These are phyloP conservation scores for Smutsia temminckii DNA, from an alignment of 2,797 vertebrate species.

Conservation along the genomic window DNA sequence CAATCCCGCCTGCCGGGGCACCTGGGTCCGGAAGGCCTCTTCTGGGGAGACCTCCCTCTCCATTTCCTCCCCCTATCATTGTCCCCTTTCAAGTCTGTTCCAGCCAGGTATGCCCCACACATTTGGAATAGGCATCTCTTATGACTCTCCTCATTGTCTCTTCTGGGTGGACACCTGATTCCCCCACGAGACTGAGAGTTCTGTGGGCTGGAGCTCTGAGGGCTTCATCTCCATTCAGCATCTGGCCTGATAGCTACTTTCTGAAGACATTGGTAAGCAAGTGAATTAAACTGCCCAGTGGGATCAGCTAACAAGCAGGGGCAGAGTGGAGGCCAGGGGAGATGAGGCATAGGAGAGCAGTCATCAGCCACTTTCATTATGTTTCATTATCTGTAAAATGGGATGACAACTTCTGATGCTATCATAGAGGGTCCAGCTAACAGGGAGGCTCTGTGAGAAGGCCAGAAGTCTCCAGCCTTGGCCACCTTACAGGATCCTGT, in stretches of 20 bases:
- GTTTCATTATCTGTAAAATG: background rate
- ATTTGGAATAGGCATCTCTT: too few relatives aligned
- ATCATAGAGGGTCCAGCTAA: background rate
- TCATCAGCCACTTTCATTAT: background rate
- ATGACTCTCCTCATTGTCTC: background rate
- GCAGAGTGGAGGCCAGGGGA: background rate
- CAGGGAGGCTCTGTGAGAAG: background rate
- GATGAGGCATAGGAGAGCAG: background rate
- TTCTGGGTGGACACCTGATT: background rate
- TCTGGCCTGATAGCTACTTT: background rate
- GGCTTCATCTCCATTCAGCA: background rate
- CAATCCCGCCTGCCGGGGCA: background rate
- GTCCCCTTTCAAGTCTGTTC: background rate
- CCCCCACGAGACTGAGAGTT: background rate
- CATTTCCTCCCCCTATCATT: background rate
- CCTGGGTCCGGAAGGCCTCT: background rate
- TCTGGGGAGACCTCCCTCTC: background rate
- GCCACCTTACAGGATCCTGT: background rate
- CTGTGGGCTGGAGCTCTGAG: background rate
- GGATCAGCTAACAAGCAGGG: too few relatives aligned
- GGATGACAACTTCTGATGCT: background rate
- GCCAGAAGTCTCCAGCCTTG: background rate
- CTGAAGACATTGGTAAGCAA: fast-evolving
- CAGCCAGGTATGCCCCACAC: too few relatives aligned
- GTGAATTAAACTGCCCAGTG: background rate